These are phyloP conservation scores for Rhinopomastus cyanomelas DNA, from an alignment of 2,113 vertebrate species.

Conservation along the genomic window DNA sequence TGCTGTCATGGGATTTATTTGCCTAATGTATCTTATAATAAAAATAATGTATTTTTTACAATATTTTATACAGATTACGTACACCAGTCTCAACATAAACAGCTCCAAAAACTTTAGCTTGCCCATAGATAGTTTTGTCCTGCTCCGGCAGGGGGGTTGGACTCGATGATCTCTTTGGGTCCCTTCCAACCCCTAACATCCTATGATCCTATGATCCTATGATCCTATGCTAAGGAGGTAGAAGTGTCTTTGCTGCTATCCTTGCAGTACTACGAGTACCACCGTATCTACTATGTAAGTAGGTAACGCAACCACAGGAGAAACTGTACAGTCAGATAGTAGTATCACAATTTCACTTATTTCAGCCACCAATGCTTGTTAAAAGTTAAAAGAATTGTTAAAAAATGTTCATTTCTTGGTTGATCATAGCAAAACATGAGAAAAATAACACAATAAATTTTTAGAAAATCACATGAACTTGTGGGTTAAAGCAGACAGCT, in stretches of 20 bases:
- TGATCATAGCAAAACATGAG: neutral
- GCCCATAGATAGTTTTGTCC: no score
- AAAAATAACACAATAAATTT: neutral
- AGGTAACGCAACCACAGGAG: neutral
- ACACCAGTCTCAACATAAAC: neutral
- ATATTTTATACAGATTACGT: neutral
- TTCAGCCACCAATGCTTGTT: neutral
- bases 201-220: no score
- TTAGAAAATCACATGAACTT: neutral
- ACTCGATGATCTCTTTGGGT: no score
- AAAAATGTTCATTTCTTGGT: neutral
- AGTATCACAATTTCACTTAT: neutral
- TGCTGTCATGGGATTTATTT: neutral
- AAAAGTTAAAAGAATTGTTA: neutral
- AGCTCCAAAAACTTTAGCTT: neutral
- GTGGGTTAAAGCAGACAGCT: neutral
- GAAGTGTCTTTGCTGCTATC: neutral
- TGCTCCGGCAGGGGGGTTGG: no score
- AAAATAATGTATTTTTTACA: no score
- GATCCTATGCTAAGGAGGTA: neutral
- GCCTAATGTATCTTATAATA: neutral
- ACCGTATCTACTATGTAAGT: neutral
- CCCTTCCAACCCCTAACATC: no score
- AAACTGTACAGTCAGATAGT: neutral
- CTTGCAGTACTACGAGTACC: neutral